A percentile compares a stretch with the other conserved stretches of the same genome.
These are phyloP conservation scores for Colaptes auratus DNA, from an alignment of 2,113 vertebrate species.

Conservation along the genomic window DNA sequence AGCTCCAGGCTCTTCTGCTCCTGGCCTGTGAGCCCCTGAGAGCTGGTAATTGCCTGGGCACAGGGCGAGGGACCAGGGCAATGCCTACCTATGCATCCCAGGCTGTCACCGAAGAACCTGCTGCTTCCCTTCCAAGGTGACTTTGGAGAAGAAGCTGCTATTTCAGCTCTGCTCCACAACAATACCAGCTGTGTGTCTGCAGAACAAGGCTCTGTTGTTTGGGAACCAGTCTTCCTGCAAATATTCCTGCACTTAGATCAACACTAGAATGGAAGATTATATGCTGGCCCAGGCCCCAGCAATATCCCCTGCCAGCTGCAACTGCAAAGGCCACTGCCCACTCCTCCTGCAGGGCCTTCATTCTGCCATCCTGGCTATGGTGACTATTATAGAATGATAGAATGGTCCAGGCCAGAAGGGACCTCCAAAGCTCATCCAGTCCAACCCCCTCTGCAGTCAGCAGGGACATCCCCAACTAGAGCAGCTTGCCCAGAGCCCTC, in stretches of 20 bases:
- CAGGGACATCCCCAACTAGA: no score
- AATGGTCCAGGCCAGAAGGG: no score
- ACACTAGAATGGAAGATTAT: neutral
- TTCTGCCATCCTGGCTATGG: neutral
- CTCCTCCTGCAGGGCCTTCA: neutral
- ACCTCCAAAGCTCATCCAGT: no score
- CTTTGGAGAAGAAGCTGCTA: neutral
- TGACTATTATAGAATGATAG: no score
- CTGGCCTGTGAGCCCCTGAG: neutral
- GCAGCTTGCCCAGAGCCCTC: no score
- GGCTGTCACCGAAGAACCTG: neutral
- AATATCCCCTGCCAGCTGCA: neutral
- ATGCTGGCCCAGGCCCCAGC: neutral
- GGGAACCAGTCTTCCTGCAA: neutral
- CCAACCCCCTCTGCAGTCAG: no score
- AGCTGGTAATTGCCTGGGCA: neutral
- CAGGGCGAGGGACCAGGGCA: neutral
- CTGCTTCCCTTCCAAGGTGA: conserved; percentile 1
- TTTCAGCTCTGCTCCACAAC: neutral
- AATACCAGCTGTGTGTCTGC: neutral
- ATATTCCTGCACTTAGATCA: neutral
- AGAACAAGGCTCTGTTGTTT: conserved; percentile 28
- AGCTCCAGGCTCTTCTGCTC: neutral
- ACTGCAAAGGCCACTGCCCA: neutral
- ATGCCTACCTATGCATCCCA: neutral